phyloP scores from a whole-genome alignment of 2,113 vertebrate genomes.

The Gymnobelideus leadbeateri region DNA sequence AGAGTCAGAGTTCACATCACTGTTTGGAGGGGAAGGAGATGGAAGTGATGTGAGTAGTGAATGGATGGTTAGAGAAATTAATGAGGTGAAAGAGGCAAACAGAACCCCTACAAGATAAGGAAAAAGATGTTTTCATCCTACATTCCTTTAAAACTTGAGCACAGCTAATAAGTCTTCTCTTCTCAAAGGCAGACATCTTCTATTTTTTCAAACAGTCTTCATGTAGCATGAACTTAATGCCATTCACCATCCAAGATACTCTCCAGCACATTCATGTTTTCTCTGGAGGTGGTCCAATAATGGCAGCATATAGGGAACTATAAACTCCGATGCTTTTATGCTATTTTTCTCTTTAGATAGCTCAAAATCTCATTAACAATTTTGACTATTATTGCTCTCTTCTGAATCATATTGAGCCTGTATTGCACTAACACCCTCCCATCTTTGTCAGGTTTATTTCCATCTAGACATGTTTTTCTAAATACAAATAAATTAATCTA shows the following conservation, averaged over 20 bases:
- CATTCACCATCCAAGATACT: neutral
- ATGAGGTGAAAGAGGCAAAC: conserved; percentile 4
- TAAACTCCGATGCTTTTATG: neutral
- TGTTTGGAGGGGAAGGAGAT: neutral
- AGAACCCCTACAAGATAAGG: neutral
- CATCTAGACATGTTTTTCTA: neutral
- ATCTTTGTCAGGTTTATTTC: neutral
- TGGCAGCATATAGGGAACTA: neutral
- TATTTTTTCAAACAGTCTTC: neutral
- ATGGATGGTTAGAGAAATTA: neutral
- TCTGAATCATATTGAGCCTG: neutral
- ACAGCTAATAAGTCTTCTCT: neutral
- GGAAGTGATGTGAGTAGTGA: neutral
- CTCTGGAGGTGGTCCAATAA: neutral
- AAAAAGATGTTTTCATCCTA: neutral
- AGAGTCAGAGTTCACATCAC: neutral
- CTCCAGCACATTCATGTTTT: neutral
- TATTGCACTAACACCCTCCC: neutral
- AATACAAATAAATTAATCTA: too few species aligned
- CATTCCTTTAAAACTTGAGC: neutral
- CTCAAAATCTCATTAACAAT: neutral
- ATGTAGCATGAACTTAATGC: neutral
- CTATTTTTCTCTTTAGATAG: neutral
- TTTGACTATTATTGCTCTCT: neutral
- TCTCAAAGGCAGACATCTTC: neutral